phyloP scores from a whole-genome alignment of 2,888 invertebrate genomes.

The Synanthedon vespiformis region DNA sequence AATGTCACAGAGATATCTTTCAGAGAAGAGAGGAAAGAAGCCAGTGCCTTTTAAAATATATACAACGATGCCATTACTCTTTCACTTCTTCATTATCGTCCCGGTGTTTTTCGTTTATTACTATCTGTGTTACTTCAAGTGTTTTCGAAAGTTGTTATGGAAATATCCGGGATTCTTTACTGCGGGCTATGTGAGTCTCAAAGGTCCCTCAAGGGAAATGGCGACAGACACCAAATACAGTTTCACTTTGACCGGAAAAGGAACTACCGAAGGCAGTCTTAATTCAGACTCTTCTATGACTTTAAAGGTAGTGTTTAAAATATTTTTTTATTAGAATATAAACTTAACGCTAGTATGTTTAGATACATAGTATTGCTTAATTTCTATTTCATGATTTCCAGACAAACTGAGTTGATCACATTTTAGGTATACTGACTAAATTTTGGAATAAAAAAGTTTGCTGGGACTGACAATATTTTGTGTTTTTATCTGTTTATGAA shows the following conservation, averaged over 20 bases:
- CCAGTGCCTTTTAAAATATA: constrained; percentile 26
- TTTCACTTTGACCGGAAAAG: constrained; percentile 28
- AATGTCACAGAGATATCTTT: constrained; percentile 31
- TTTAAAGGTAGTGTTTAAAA: no score
- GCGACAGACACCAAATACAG: constrained; percentile 23
- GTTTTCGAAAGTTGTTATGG: constrained; percentile 27
- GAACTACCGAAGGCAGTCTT: constrained; percentile 11
- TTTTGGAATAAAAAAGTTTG: no score
- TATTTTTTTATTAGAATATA: no score
- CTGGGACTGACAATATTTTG: no score
- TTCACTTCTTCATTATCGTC: constrained; percentile 25
- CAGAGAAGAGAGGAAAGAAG: constrained; percentile 20
- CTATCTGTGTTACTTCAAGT: constrained; percentile 26
- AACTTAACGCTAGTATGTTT: no score
- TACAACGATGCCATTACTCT: constrained; percentile 24
- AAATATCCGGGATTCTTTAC: constrained; percentile 30
- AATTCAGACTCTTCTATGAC: no score
- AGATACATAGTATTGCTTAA: no score
- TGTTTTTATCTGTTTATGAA: no score
- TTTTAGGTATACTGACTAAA: no score
- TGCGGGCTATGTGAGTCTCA: constrained; percentile 28
- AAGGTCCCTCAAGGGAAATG: constrained; percentile 29
- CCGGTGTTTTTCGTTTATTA: constrained; percentile 28
- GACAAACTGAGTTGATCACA: no score
- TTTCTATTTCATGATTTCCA: no score